Conservation (phyloP, 2,888 invertebrate genomes). For the Plagodis pulveraria region DNA sequence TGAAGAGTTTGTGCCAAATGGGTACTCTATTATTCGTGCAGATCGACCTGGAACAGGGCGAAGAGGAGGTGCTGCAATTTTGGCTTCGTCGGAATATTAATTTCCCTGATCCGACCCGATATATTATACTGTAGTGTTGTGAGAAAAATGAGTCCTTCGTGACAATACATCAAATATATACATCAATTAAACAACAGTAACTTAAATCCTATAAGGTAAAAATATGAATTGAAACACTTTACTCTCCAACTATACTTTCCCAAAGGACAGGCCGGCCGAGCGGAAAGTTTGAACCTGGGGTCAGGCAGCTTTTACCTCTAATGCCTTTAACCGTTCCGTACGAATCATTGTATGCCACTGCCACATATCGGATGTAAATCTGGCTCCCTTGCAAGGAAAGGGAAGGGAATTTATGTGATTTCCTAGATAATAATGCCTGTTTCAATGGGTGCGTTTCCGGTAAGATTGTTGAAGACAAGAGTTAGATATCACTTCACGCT, state of each 20-base stretch:
- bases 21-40: too few species aligned
- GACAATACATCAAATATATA: too few species aligned
- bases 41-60: too few species aligned
- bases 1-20: too few species aligned
- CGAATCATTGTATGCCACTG: conserved; percentile 2
- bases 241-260: conserved; percentile 1
- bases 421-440: conserved; percentile 1
- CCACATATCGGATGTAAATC: conserved; percentile 20
- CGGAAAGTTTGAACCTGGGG: conserved; percentile 22
- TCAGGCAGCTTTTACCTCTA: conserved; percentile 25
- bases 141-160: too few species aligned
- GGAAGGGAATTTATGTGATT: conserved; percentile 20
- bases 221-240: too few species aligned
- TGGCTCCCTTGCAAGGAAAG: conserved; percentile 11
- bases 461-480: background rate
- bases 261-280: conserved; percentile 11
- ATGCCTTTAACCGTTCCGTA: conserved; percentile 6
- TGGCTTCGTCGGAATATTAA: too few species aligned
- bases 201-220: too few species aligned
- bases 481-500: conserved; percentile 3
- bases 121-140: too few species aligned
- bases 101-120: too few species aligned
- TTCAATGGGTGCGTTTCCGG: conserved; percentile 13
- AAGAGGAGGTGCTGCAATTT: too few species aligned
- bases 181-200: too few species aligned